Evolutionary conservation across 2,888 invertebrate genomes (phyloP), one percentile per base, ranked within the genome.

Genomic region (Hydraecia micacea): DNA sequence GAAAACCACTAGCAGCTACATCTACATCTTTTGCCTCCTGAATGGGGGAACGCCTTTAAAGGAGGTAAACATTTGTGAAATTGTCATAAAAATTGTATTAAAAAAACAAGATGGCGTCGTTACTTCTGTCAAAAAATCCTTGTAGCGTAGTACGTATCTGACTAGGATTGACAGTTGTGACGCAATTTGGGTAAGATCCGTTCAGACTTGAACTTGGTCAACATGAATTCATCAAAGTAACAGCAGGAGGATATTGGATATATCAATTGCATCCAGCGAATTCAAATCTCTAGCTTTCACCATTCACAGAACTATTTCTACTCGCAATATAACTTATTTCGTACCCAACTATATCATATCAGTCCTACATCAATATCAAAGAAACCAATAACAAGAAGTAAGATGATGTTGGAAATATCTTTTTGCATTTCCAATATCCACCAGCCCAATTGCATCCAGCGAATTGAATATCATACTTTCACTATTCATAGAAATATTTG

Each of bases 361-460:
- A 36, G 0, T 18, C 8, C 8, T 55, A 58, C 15, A 49, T 49
- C n/a, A 11, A 71, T 46, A 65, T 67, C 25, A 25, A 52, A 79
- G 28, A 36, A 75, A 73, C 55, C 73, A 75, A 68, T 79, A 79
- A 74, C 68, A 25, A 67, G 55, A 62, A 55, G 13, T n/a, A 13
- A 8, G 0, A 63, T 15, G 7, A 55, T 62, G 13, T 62, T 49
- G 21, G 9, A 52, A n/a, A 42, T 8, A 28, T 76, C 1, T 25
- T 55, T 55, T 55, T 25, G 3, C 55, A 55, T 55, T 8, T 55
- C 9, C 25, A 55, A 25, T 25, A 25, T 55, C 55, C 9, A 55
- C 9, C n/a, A 55, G 25, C 55, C 55, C 18, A 42, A 62, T 52
- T 42, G 42, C 21, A 69, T 2, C 15, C n/a, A 62, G 25, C 36